Percentiles rank a stretch among this genome's conserved stretches.
Conservation (phyloP, 1,140 invertebrate genomes). For the Reticulitermes speratus region DNA sequence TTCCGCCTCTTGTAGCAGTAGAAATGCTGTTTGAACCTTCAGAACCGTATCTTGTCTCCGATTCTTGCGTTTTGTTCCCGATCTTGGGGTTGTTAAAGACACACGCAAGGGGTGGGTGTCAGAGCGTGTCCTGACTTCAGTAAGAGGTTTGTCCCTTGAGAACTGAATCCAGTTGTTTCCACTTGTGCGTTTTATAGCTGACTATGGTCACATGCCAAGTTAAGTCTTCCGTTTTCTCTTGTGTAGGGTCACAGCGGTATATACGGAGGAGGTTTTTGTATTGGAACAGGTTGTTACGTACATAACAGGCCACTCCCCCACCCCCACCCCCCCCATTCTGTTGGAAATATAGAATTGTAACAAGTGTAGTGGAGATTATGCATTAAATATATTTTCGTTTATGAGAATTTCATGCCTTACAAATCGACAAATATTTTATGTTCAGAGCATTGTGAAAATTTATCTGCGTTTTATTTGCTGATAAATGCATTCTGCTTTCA, state of each 20-base stretch:
- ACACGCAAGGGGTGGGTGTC: neutral
- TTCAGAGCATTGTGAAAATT: too few species aligned
- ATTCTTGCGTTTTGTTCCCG: neutral
- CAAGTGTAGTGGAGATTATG: neutral
- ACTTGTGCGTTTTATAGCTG: neutral
- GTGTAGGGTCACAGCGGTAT: neutral
- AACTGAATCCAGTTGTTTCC: neutral
- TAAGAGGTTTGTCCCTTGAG: conserved; percentile 3
- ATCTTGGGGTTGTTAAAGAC: neutral
- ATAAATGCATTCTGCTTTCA: too few species aligned
- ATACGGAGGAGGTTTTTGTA: neutral
- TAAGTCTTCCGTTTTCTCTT: too few species aligned
- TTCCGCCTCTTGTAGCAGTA: neutral
- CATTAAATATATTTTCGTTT: too few species aligned
- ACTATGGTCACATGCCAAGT: neutral
- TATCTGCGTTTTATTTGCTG: too few species aligned
- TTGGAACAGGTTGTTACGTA: neutral
- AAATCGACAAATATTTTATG: too few species aligned
- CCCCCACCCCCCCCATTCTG: neutral
- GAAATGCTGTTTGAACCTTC: neutral
- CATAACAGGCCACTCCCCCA: neutral
- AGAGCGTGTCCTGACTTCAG: neutral
- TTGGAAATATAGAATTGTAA: neutral
- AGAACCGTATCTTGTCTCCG: neutral
- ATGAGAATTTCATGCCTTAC: too few species aligned